Evolutionary conservation across 2,797 vertebrate genomes (phyloP).

Genomic region (Rhynchonycteris naso): DNA sequence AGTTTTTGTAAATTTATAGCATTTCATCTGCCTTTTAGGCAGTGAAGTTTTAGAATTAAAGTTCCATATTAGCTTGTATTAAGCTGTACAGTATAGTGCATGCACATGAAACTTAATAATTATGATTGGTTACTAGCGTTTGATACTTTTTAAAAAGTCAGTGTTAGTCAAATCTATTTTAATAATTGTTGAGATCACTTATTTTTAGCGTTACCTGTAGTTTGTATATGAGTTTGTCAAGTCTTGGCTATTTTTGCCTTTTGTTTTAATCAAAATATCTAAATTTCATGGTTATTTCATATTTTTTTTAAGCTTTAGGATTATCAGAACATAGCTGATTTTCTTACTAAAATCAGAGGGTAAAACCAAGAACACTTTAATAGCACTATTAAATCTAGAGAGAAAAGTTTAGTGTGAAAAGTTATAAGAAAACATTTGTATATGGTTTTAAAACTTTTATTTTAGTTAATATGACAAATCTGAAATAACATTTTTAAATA

Average conservation of each 20-base stretch:
- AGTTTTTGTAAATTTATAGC: constrained; percentile 7
- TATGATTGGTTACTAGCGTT: background rate
- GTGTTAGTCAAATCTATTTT: background rate
- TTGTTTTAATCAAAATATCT: constrained; percentile 31
- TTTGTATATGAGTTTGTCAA: background rate
- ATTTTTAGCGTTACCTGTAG: background rate
- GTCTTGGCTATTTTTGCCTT: background rate
- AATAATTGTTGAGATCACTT: background rate
- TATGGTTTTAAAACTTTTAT: constrained; percentile 60
- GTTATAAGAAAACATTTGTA: constrained; percentile 33
- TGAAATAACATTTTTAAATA: constrained; percentile 1
- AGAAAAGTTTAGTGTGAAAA: constrained; percentile 5
- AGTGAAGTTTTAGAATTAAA: constrained; percentile 5
- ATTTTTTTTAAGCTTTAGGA: background rate
- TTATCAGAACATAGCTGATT: constrained; percentile 28
- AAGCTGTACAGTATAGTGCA: background rate
- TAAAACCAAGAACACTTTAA: background rate
- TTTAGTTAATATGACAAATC: constrained; percentile 57
- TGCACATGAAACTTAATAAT: background rate
- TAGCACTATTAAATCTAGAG: background rate
- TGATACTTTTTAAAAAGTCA: background rate
- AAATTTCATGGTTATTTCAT: background rate
- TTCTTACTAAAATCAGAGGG: constrained; percentile 49
- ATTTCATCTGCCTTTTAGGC: background rate
- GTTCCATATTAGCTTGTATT: background rate